Percentiles rank a stretch among this genome's conserved stretches.
Evolutionary conservation across 2,113 vertebrate genomes (phyloP).

Genomic region (Dolichotis patagonum): DNA sequence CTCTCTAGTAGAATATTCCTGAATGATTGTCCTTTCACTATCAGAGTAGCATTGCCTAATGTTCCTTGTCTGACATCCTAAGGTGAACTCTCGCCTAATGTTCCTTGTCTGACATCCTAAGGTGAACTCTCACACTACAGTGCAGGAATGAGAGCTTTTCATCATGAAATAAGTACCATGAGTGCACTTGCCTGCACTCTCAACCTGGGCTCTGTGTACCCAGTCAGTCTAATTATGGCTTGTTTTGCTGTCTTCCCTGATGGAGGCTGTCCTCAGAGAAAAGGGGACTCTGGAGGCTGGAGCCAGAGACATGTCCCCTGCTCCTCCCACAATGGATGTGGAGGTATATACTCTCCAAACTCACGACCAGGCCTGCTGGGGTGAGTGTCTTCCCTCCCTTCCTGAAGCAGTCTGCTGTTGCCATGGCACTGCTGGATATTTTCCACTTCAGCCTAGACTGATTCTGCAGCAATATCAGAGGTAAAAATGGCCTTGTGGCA

Average conservation of each 20-base stretch:
- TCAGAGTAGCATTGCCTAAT: background rate
- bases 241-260: background rate
- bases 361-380: background rate
- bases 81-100: too few species aligned
- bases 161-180: background rate
- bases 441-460: background rate
- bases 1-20: background rate
- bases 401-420: background rate
- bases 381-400: background rate
- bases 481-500: background rate
- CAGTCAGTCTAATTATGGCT: background rate
- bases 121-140: background rate
- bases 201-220: background rate
- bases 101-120: background rate
- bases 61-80: background rate
- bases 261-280: background rate
- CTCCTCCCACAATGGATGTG: too few species aligned
- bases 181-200: background rate
- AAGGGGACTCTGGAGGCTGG: background rate
- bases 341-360: background rate
- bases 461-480: background rate
- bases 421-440: constrained; percentile 7
- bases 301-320: background rate
- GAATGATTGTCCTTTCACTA: background rate
- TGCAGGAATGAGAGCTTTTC: background rate